These are phyloP conservation scores for Penaeus monodon DNA, from an alignment of 2,888 invertebrate species.

Conservation along the genomic window DNA sequence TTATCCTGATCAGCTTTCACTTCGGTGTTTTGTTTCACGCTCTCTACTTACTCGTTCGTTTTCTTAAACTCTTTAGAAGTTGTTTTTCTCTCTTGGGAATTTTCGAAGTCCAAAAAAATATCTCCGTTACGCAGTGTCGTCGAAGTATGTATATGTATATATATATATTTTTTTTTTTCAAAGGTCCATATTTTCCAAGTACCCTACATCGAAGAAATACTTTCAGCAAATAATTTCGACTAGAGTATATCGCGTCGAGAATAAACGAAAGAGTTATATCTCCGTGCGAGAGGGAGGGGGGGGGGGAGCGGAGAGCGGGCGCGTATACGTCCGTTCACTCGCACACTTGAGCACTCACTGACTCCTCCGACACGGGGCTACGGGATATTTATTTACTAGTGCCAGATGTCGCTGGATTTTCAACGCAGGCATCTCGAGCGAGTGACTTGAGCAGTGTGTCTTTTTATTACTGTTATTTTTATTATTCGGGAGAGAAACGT, in stretches of 20 bases:
- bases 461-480: background rate
- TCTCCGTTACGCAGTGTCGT: too few species aligned
- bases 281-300: background rate
- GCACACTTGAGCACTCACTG: constrained; percentile 41
- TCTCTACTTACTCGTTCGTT: too few species aligned
- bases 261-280: background rate
- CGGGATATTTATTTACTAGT: constrained; percentile 57
- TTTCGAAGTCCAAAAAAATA: too few species aligned
- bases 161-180: too few species aligned
- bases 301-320: background rate
- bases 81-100: too few species aligned
- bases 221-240: background rate
- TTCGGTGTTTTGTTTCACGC: too few species aligned
- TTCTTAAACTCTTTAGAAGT: too few species aligned
- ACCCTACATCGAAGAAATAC: background rate
- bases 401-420: constrained; percentile 56
- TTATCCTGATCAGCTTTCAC: too few species aligned
- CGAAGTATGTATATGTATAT: too few species aligned
- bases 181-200: too few species aligned
- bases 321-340: background rate
- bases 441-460: constrained; percentile 6
- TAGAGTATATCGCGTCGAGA: background rate
- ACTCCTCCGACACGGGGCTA: constrained; percentile 25
- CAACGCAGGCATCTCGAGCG: constrained; percentile 33
- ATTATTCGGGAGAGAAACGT: too few species aligned